Evolutionary conservation across 2,113 vertebrate genomes (phyloP).

Genomic region (Canis aureus): DNA sequence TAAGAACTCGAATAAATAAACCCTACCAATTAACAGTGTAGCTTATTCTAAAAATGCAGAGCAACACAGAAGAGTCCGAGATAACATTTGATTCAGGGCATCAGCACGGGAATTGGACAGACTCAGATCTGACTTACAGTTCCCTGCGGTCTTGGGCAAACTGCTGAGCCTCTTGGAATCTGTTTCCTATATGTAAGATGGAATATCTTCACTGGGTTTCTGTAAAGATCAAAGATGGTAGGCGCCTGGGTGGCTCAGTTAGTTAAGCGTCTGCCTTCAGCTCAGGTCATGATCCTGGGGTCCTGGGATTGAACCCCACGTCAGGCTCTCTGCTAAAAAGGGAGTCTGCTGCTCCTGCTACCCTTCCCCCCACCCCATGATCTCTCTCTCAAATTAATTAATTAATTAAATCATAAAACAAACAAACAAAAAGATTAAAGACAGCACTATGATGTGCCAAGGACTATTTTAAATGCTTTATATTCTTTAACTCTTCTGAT

Average conservation of each 20-base stretch:
- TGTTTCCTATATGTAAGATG: constrained; percentile 7
- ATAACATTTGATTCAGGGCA: neutral
- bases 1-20: neutral
- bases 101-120: neutral
- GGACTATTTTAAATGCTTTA: neutral
- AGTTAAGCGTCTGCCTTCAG: no score
- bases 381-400: no score
- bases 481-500: neutral
- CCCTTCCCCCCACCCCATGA: no score
- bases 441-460: neutral
- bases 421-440: neutral
- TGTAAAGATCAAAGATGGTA: neutral
- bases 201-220: neutral
- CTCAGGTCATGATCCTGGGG: no score
- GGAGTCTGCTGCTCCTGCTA: no score
- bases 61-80: neutral
- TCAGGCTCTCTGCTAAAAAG: no score
- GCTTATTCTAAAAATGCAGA: constrained; percentile 4
- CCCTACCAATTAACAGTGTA: neutral
- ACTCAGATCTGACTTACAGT: neutral
- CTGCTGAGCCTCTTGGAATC: neutral
- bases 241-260: no score
- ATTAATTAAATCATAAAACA: no score
- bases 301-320: no score
- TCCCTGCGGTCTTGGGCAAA: neutral